Evolutionary conservation across 2,888 invertebrate genomes (phyloP).

Genomic region (Drosophila mulleri): DNA sequence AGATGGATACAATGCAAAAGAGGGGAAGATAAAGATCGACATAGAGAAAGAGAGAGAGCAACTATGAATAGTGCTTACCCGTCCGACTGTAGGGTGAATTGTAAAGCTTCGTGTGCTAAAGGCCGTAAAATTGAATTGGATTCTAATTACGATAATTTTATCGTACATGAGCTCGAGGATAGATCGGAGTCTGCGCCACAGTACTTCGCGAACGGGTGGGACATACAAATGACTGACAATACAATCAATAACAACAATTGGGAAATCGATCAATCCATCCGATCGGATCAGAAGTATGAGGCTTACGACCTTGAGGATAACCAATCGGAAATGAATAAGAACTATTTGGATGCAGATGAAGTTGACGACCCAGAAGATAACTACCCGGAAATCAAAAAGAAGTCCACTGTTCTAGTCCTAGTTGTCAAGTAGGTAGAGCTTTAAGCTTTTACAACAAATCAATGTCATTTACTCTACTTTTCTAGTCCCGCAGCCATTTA

Average conservation of each 20-base stretch:
- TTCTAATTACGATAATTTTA: neutral
- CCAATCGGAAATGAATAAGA: neutral
- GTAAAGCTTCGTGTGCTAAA: neutral
- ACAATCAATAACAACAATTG: too few species aligned
- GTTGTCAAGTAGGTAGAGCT: neutral
- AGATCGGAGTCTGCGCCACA: neutral
- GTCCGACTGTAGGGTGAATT: neutral
- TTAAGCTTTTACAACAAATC: neutral
- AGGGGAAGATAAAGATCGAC: neutral
- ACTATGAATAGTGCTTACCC: slow-evolving; percentile 1
- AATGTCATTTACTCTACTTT: neutral
- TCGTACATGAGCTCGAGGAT: neutral
- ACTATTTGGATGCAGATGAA: neutral
- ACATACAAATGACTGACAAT: too few species aligned
- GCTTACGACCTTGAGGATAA: neutral
- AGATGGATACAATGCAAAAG: slow-evolving; percentile 15
- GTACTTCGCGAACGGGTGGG: neutral
- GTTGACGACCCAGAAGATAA: neutral
- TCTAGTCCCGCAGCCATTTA: neutral
- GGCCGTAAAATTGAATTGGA: too few species aligned
- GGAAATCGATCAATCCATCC: neutral
- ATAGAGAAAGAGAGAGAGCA: neutral
- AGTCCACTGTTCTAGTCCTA: slow-evolving; percentile 23
- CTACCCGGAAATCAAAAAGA: neutral
- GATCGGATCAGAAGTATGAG: neutral